Evolutionary conservation across 2,888 invertebrate species (phyloP), one percentile per base, ranked within the genome.

Genomic region (Ophion slaviceki): DNA sequence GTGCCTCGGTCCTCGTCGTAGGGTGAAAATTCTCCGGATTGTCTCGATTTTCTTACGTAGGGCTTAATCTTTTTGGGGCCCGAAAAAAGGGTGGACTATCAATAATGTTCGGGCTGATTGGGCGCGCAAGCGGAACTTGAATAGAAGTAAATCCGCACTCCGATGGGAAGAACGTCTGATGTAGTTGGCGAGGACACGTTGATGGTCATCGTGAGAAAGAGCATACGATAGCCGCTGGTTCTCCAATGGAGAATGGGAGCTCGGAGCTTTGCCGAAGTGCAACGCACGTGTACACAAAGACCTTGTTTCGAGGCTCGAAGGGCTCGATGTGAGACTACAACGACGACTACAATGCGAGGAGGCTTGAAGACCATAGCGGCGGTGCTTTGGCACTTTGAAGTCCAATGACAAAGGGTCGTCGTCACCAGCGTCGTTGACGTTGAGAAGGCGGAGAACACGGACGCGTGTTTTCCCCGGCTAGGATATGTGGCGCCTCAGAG

Each of bases 321-420:
- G 45, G 57, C 45, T 72, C 40, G 64, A 64, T 36, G 71, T 64
- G 71, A 24, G 45, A 59, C 61, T 57, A 75, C 70, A 75, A 77
- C 72, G 36, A 76, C 53, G 20, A 36, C 67, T 67, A 67, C 77
- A 75, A 84, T 67, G 62, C 61, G 83, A 66, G 77, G 84, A 80
- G 66, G 72, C 67, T 68, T 82, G 85, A 74, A 79, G 82, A 84
- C 84, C 87, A 45, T 45, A 45, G 10, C 45, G 80, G 84, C 85
- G 82, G 64, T 72, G 72, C 72, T 80, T 47, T 87, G 82, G 66
- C 72, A 88, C 89, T 87, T 88, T 88, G 87, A 89, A 89, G 88
- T 85, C 79, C 84, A 86, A 74, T 79, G 78, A 81, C 67, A 79
- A 75, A 79, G 66, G 78, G 61, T 77, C 59, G 59, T 78, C 77